phyloP scores from a whole-genome alignment of 2,888 invertebrate species.

The Pollenia angustigena region DNA sequence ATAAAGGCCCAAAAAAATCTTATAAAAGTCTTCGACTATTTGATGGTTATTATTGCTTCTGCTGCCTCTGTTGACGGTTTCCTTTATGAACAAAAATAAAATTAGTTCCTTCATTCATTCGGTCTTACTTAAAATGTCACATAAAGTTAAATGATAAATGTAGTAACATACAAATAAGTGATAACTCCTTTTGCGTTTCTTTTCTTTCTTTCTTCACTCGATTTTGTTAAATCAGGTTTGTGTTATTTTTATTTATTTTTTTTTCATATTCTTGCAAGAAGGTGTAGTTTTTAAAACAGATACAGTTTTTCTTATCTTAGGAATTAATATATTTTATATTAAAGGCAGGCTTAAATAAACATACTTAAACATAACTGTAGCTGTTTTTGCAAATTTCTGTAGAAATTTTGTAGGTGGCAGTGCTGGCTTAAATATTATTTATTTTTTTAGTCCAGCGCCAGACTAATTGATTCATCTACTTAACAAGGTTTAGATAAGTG shows the following conservation, averaged over 20 bases:
- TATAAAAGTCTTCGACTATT: slow-evolving; percentile 46
- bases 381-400: slow-evolving; percentile 28
- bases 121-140: slow-evolving; percentile 78
- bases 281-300: slow-evolving; percentile 35
- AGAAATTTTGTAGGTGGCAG: slow-evolving; percentile 55
- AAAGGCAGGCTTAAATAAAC: slow-evolving; percentile 39
- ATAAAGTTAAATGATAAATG: slow-evolving; percentile 82
- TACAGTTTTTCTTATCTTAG: slow-evolving; percentile 10
- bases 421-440: slow-evolving; percentile 1
- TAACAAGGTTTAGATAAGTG: slow-evolving; percentile 22
- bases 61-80: slow-evolving; percentile 61
- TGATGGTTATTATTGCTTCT: slow-evolving; percentile 26
- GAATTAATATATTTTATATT: slow-evolving; percentile 5
- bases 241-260: slow-evolving; percentile 26
- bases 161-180: slow-evolving; percentile 81
- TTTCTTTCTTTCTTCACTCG: background rate
- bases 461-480: slow-evolving; percentile 62
- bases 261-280: slow-evolving; percentile 23
- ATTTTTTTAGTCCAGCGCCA: slow-evolving; percentile 56
- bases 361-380: slow-evolving; percentile 26
- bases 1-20: slow-evolving; percentile 66
- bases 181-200: slow-evolving; percentile 77
- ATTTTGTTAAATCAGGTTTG: slow-evolving; percentile 29
- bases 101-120: slow-evolving; percentile 65
- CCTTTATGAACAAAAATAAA: slow-evolving; percentile 58